Base-by-base conservation (phyloP, 2,113 vertebrate genomes). In the Arenaria interpres region DNA sequence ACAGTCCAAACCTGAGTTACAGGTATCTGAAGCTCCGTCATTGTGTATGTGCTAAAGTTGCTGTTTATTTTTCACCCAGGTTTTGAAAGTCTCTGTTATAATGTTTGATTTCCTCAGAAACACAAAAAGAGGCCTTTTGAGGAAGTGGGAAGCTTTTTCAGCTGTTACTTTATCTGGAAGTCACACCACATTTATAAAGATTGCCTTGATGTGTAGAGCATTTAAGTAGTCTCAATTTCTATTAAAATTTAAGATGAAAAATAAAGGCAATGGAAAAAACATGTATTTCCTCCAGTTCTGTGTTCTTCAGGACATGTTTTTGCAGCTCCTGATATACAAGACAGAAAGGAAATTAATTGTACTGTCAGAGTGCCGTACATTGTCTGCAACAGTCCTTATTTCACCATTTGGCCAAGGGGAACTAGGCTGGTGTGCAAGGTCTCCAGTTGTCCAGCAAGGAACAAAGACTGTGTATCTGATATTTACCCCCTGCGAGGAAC, bases 211-310 rank as follows among this genome's bases (percentile, higher is more conserved):
- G 43, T 75, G 23, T 59, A 68, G 8, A 91, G 3, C 54, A 66
- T 93, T 87, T 89, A 60, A 88, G 59, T 56, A 78, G 53, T 56
- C 35, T 78, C 48, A 32, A 72, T 86, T 84, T 84, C 72, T 87
- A 77, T 63, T 92, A 90, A 86, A 86, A 93, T 86, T 75, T 67
- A 63, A 72, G 28, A 80, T 53, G 5, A 93, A 88, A 94, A 89
- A 74, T 93, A 94, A 97, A 93, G 59, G 35, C 35, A 64, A 32
- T 60, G 24, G 33, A 63, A 90, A 89, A 90, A 45, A 4, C 7
- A 54, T 10, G 67, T 66, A 8, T 37, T 80, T 86, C 27, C 56
- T 27, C 12, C 60, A n/a, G 7, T 77, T 93, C 67, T 95, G 0
- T 74, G 59, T 85, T 85, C 54, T 83, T 83, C 33, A 50, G 63